Conservation (phyloP, 2,888 invertebrate species). For the Tetranychus truncatus region DNA sequence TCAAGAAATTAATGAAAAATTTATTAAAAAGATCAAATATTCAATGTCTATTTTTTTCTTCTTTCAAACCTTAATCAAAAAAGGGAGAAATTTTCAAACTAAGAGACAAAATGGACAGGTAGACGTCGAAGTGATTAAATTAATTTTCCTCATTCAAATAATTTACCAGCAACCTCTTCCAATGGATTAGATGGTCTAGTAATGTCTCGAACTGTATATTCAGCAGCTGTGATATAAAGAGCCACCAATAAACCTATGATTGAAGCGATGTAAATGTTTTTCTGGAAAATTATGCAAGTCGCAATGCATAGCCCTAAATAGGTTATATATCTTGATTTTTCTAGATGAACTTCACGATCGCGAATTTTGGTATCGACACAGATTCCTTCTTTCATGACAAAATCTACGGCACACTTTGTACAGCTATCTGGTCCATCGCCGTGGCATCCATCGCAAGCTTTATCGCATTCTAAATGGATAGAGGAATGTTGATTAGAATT, state of each 20-base stretch:
- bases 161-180: neutral
- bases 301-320: constrained; percentile 66
- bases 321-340: constrained; percentile 52
- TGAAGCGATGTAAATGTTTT: constrained; percentile 54
- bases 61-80: no score
- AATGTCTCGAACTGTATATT: constrained; percentile 39
- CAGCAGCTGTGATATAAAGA: constrained; percentile 62
- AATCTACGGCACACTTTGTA: constrained; percentile 54
- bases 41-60: no score
- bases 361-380: constrained; percentile 41
- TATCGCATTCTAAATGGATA: constrained; percentile 48
- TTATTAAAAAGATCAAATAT: no score
- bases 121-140: neutral
- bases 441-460: constrained; percentile 59
- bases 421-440: constrained; percentile 87
- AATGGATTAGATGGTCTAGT: neutral
- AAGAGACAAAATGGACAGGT: no score
- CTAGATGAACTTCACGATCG: constrained; percentile 21
- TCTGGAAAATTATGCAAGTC: constrained; percentile 65
- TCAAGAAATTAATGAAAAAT: no score
- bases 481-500: neutral
- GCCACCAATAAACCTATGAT: constrained; percentile 59
- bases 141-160: neutral
- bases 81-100: no score
- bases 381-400: constrained; percentile 46